Base-by-base conservation (phyloP, 1,140 invertebrate genomes). In the Drosophila athabasca region DNA sequence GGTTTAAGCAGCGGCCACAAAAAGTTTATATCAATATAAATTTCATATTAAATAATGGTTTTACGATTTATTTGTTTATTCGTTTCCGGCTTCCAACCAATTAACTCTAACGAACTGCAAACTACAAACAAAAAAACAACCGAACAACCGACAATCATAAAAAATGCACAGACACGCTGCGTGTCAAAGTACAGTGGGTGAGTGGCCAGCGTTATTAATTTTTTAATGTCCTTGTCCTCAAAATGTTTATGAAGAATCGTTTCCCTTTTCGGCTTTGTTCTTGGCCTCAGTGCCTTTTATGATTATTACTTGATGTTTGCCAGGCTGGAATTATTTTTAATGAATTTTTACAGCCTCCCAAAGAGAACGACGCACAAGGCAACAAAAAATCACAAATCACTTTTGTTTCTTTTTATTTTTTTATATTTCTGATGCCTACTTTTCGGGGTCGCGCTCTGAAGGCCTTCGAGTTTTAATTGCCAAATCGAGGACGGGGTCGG, bases 401-500 rank as follows among this genome's bases (percentile, higher is more conserved):
- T 82, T 87, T 74, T 66, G 59, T 65, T 75, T 44, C 59, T 49
- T 62, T 87, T 70, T 26, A 26, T 26, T 26, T 26, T 4, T 44
- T 83, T 74, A 69, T 31, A 46, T 76, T 72, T 59, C 44, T 19
- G 19, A 8, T 70, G 67, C 52, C 67, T 50, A 44, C 52, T 69
- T 70, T 24, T 58, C 15, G 67, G 67, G 67, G 52, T 43, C 67
- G 64, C 64, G 45, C 11, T 26, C 55, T 46, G 31, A 50, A 91
- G 90, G 90, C 90, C 80, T 91, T 90, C 83, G 90, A 91, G 66
- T 91, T 91, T 91, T 91, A 91, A 91, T 91, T 90, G 79, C 81
- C 65, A 48, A 44, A 62, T 71, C 62, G 66, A 65, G 76, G 71
- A 83, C 77, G 57, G 82, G 73, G 71, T 80, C 75, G 57, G 82